These are phyloP conservation scores for Channa striata DNA, from an alignment of 2,797 vertebrate genomes.

Conservation along the genomic window DNA sequence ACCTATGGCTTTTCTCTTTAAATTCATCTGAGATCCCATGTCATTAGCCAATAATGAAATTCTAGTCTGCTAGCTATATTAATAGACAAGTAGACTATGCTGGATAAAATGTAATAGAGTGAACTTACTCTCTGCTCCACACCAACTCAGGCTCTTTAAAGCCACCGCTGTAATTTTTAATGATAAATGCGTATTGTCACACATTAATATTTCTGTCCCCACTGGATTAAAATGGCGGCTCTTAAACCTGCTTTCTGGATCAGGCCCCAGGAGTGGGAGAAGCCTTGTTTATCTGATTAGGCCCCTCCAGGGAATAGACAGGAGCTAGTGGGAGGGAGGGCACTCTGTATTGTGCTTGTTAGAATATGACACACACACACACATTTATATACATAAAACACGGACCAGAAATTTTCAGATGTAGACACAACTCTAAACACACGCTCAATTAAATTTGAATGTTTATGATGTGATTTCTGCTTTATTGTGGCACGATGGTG, in stretches of 20 bases:
- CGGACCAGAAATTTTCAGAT: constrained; percentile 21
- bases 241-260: background rate
- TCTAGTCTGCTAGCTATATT: background rate
- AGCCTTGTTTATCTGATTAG: constrained; percentile 70
- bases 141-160: background rate
- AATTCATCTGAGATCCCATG: too few relatives aligned
- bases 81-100: background rate
- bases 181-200: background rate
- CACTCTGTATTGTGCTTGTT: constrained; percentile 43
- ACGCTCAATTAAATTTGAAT: constrained; percentile 60
- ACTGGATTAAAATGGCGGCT: background rate
- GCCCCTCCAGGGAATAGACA: constrained; percentile 55
- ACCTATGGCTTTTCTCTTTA: too few relatives aligned
- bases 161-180: background rate
- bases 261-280: constrained; percentile 49
- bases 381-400: constrained; percentile 4
- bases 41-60: background rate
- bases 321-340: constrained; percentile 30
- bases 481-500: constrained; percentile 37
- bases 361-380: constrained; percentile 26
- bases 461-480: constrained; percentile 64
- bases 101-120: background rate
- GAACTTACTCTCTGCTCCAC: background rate
- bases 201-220: background rate
- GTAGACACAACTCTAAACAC: constrained; percentile 23